These are phyloP conservation scores for Sipha maydis DNA, from an alignment of 2,888 invertebrate species.

Conservation along the genomic window DNA sequence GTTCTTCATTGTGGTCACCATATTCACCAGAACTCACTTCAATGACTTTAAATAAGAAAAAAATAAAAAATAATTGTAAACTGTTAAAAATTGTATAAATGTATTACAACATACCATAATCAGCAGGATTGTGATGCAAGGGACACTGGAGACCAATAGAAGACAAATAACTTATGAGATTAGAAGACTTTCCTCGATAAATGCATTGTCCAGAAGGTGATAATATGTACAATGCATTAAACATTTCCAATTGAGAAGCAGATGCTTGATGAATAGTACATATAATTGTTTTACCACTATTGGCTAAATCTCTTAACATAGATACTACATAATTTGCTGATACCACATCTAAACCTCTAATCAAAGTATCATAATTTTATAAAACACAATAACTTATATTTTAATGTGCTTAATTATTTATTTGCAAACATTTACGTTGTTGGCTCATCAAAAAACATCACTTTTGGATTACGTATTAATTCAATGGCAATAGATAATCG, in stretches of 20 bases:
- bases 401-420: not conserved
- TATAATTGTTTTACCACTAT: conserved; percentile 86
- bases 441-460: conserved; percentile 59
- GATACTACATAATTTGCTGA: conserved; percentile 84
- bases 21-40: conserved; percentile 85
- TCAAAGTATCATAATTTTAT: conserved; percentile 65
- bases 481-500: conserved; percentile 51
- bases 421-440: conserved; percentile 39
- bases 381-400: not conserved
- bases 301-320: conserved; percentile 82
- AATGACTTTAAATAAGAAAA: conserved; percentile 72
- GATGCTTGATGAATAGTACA: conserved; percentile 94
- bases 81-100: not conserved
- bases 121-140: conserved; percentile 89
- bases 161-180: conserved; percentile 80
- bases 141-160: conserved; percentile 76
- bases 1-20: conserved; percentile 70
- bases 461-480: conserved; percentile 57
- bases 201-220: conserved; percentile 79
- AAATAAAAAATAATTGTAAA: conserved; percentile 12
- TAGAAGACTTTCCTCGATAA: conserved; percentile 81
- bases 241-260: conserved; percentile 84
- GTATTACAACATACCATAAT: conserved; percentile 74
- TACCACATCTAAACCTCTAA: conserved; percentile 82
- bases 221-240: conserved; percentile 87